Evolutionary conservation across 2,797 vertebrate genomes (phyloP).

Genomic region (Enteromius viviparus): DNA sequence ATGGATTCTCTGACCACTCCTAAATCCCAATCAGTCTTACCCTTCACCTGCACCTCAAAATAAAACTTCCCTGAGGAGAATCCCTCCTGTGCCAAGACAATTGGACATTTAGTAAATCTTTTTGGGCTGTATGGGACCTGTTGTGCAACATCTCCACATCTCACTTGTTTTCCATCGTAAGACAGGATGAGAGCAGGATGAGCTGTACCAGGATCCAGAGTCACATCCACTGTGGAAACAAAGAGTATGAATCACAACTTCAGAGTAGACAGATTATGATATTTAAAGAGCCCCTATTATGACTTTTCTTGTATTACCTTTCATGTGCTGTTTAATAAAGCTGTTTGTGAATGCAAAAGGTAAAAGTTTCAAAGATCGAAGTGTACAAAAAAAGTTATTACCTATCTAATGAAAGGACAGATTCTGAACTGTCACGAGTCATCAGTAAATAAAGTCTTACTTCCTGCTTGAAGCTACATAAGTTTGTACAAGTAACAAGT

Average conservation of each 20-base stretch:
- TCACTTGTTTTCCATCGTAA: not conserved
- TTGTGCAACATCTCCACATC: not conserved
- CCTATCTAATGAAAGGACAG: too few relatives aligned
- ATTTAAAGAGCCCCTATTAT: too few relatives aligned
- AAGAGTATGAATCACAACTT: too few relatives aligned
- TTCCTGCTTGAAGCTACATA: not conserved
- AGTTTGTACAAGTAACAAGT: not conserved
- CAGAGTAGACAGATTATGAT: too few relatives aligned
- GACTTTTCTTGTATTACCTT: too few relatives aligned
- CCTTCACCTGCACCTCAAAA: not conserved
- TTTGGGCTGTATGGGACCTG: not conserved
- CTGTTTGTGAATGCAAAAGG: too few relatives aligned
- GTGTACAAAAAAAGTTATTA: too few relatives aligned
- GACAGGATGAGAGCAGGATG: not conserved
- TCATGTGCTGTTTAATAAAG: too few relatives aligned
- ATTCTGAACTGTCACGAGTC: not conserved
- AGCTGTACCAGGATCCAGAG: not conserved
- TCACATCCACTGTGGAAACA: not conserved
- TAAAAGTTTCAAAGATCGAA: too few relatives aligned
- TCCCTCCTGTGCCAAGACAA: not conserved
- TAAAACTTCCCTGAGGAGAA: not conserved
- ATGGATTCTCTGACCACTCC: not conserved
- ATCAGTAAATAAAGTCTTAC: not conserved
- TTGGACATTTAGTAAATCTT: not conserved
- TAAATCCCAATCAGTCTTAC: not conserved